Base-by-base conservation (phyloP, 2,113 vertebrate species). In the Australoheros scitulus region DNA sequence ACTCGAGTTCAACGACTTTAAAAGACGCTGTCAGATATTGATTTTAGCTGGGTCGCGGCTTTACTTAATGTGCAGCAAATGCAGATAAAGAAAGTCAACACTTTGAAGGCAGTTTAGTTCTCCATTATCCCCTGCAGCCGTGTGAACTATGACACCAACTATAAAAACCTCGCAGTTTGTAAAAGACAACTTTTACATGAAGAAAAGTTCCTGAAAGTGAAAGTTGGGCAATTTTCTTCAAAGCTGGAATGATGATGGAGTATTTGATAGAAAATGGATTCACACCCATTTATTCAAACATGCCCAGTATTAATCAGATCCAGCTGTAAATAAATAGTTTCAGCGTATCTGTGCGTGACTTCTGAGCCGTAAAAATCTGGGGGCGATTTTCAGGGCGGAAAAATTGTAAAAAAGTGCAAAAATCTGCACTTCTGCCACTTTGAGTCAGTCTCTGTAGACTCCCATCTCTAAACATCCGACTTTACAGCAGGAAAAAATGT, bases 11-110 rank as follows among this genome's bases (percentile, higher is more conserved):
- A 29, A 4, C 32, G 32, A 26, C 5, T 36, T 2, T 20, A 20
- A n/a, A 60, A 68, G 55, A 83, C 9, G 24, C 38, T 77, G 55
- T 60, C 24, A 55, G 61, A 29, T 72, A 76, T 82, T 9, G 15
- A 81, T 76, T 80, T 81, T 6, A 59, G 61, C 34, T 3, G 6
- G 76, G 77, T 29, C 70, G 6, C 6, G 20, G 50, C 56, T 29
- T 72, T 41, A 22, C 4, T 61, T 50, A 47, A 65, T 29, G 60
- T 57, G 34, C 60, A 50, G 15, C 29, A 26, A 63, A 32, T 41
- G 24, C 18, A 60, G 17, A 74, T n/a, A 17, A 36, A 86, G 15
- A 78, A 81, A 76, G 24, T 58, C 7, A 41, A 64, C 34, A 38
- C 60, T 79, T n/a, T 47, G 20, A 65, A 47, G 47, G 52, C 18